These are phyloP conservation scores for Megalopta genalis DNA, from an alignment of 1,140 invertebrate species.

Conservation along the genomic window DNA sequence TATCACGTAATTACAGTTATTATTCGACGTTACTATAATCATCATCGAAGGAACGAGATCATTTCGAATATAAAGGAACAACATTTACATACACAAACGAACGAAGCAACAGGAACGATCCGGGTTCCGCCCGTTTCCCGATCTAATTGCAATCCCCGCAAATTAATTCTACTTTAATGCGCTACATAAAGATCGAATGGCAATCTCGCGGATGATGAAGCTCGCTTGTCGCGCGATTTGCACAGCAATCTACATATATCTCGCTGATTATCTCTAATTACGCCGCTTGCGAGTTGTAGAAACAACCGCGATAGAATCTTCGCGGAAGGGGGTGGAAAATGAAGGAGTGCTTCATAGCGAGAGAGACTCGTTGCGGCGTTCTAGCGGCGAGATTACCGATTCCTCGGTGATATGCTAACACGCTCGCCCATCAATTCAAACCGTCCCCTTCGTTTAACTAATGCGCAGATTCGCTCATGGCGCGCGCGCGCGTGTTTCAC, in stretches of 20 bases:
- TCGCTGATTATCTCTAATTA: conserved; percentile 22
- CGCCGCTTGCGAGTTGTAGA: not conserved
- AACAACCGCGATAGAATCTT: not conserved
- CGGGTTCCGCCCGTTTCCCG: too few species aligned
- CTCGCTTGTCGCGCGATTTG: not conserved
- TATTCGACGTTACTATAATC: too few species aligned
- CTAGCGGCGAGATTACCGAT: conserved; percentile 8
- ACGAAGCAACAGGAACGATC: too few species aligned
- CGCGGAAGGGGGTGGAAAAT: conserved; percentile 16
- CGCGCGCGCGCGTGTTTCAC: too few species aligned
- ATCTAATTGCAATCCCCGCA: not conserved
- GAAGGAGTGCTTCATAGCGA: not conserved
- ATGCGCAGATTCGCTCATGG: not conserved
- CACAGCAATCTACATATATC: conserved; percentile 5
- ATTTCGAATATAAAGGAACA: too few species aligned
- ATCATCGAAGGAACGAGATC: too few species aligned
- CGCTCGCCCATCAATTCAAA: conserved; percentile 2
- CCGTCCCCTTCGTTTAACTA: not conserved
- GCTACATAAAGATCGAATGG: not conserved
- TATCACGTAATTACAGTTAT: too few species aligned
- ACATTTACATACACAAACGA: too few species aligned
- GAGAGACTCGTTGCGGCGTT: conserved; percentile 3
- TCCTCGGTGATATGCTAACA: not conserved
- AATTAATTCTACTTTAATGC: not conserved
- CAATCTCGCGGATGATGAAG: not conserved